These are phyloP conservation scores for Acipenser transmontanus DNA, from an alignment of 2,797 vertebrate species.

Conservation along the genomic window DNA sequence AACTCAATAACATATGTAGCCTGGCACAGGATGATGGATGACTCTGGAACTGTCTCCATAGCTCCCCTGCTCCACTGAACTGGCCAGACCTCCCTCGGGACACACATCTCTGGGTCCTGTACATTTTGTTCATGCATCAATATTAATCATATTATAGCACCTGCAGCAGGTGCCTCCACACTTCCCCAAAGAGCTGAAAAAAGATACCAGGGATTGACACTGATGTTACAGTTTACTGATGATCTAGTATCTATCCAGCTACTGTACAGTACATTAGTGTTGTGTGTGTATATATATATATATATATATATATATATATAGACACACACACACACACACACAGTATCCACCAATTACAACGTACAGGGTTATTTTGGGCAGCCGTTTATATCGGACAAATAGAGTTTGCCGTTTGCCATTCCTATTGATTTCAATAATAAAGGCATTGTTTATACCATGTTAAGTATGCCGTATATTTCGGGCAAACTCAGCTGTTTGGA, in stretches of 20 bases:
- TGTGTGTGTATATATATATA: not conserved
- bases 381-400: too few relatives aligned
- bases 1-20: slow-evolving; percentile 28
- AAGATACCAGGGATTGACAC: not conserved
- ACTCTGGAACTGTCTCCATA: slow-evolving; percentile 17
- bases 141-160: slow-evolving; percentile 33
- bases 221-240: too few relatives aligned
- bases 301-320: slow-evolving; percentile 8
- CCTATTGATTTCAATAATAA: too few relatives aligned
- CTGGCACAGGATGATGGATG: slow-evolving; percentile 37
- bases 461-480: too few relatives aligned
- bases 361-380: too few relatives aligned
- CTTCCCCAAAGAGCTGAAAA: slow-evolving; percentile 19
- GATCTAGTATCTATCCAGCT: too few relatives aligned
- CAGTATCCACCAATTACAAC: slow-evolving; percentile 6
- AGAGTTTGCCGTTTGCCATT: too few relatives aligned
- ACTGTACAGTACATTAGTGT: too few relatives aligned
- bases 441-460: too few relatives aligned
- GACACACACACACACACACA: slow-evolving; percentile 20
- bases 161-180: slow-evolving; percentile 24
- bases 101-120: slow-evolving; percentile 31
- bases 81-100: slow-evolving; percentile 30
- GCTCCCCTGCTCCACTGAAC: slow-evolving; percentile 31
- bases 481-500: too few relatives aligned
- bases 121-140: slow-evolving; percentile 31